Evolutionary conservation across 1,140 invertebrate species (phyloP), one percentile per base, ranked within the genome.

Genomic region (Drosophila albomicans): DNA sequence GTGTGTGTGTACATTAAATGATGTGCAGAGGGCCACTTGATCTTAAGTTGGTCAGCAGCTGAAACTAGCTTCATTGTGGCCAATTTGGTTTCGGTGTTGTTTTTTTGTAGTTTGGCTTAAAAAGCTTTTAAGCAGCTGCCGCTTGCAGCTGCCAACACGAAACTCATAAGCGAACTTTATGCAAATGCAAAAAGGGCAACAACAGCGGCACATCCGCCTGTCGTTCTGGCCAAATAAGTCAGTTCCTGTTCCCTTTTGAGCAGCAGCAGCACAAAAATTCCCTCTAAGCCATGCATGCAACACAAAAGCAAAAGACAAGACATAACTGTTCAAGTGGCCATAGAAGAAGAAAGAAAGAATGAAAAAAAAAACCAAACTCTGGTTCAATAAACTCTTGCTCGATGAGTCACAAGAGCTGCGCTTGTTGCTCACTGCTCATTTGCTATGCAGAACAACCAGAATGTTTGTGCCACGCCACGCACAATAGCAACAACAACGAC

Each of bases 81-180:
- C 43, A 63, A 63, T 70, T 70, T 32, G 62, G 58, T 76, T 75
- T 76, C 61, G 66, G 52, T 61, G 2, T 25, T 25, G 20, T 25
- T 25, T 25, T 20, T 25, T 25, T 25, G 2, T 20, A 25, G 20
- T 25, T 25, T 25, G 68, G 73, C 64, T 79, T 61, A 74, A 56
- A 86, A 87, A 89, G 85, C 84, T 87, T 87, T 87, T 84, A 88
- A 84, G 84, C 84, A 89, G 84, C 76, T 73, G 57, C 59, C n/a
- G 30, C 63, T 65, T 73, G 74, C 70, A 71, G 73, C 78, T 78
- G 69, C 74, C 62, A 63, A 75, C 56, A 52, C 56, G n/a, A 61
- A 75, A 87, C 75, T 88, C 87, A 87, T 87, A 87, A 84, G 85
- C 81, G 48, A 87, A 87, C 63, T 87, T 89, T 87, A 87, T 87